A percentile compares a stretch with the other conserved stretches of the same genome.
These are phyloP conservation scores for Hephaestus fuliginosus DNA, from an alignment of 2,797 vertebrate genomes.

Conservation along the genomic window DNA sequence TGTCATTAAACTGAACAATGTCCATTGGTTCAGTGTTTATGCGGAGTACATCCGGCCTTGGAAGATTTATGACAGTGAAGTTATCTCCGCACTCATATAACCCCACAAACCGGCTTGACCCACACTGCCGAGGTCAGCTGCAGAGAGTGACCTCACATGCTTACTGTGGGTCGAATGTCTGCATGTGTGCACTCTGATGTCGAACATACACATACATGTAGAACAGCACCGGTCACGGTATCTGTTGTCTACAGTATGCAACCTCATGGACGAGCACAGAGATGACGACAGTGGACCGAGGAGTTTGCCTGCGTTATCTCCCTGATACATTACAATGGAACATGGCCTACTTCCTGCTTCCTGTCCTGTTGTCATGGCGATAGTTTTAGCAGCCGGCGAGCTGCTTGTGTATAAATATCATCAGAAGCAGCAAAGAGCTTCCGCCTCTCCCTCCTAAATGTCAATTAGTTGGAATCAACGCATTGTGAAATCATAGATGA, in stretches of 20 bases:
- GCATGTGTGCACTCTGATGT: conserved; percentile 10
- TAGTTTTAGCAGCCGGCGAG: conserved; percentile 44
- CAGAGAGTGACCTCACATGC: conserved; percentile 19
- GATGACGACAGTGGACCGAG: neutral
- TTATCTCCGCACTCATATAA: conserved; percentile 48
- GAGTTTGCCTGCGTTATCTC: conserved; percentile 63
- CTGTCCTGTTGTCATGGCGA: conserved; percentile 75
- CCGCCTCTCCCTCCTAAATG: conserved; percentile 60
- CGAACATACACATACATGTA: conserved; percentile 1
- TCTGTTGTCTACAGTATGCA: conserved; percentile 11
- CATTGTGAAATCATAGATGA: conserved; percentile 13
- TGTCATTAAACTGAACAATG: neutral
- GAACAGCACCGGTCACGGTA: neutral
- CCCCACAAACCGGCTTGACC: conserved; percentile 43
- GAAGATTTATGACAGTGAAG: conserved; percentile 43
- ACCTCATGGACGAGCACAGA: neutral
- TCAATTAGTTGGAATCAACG: conserved; percentile 48
- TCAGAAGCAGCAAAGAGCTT: conserved; percentile 21
- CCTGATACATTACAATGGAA: conserved; percentile 47
- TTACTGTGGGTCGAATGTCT: conserved; percentile 9
- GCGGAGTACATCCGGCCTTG: neutral
- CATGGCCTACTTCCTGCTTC: conserved; percentile 79
- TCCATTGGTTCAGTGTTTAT: neutral
- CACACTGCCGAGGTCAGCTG: conserved; percentile 35
- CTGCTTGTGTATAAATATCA: conserved; percentile 47